phyloP scores from a whole-genome alignment of 53 echinoderm and acorn worm species.

The Astropecten irregularis region DNA sequence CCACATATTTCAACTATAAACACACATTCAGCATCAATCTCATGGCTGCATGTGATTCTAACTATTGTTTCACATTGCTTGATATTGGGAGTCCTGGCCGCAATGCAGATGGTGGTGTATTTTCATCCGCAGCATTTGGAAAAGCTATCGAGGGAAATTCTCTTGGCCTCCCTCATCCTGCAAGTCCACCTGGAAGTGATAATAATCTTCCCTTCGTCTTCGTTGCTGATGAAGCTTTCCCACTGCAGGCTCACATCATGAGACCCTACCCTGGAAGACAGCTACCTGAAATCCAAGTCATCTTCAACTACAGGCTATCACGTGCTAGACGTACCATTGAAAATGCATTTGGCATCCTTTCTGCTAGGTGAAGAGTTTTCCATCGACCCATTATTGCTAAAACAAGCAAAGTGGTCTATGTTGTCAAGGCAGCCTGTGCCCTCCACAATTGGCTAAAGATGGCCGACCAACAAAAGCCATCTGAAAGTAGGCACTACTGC shows the following conservation, averaged over 20 bases:
- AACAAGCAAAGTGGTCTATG: background rate
- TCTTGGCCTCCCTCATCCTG: background rate
- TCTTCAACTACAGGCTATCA: slow-evolving; percentile 39
- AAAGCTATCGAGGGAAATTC: background rate
- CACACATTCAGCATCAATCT: slow-evolving; percentile 2
- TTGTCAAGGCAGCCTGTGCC: slow-evolving; percentile 9
- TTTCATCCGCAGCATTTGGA: slow-evolving; percentile 8
- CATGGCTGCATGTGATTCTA: slow-evolving; percentile 39
- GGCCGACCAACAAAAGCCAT: background rate
- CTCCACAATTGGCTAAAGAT: slow-evolving; percentile 40
- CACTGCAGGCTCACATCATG: slow-evolving; percentile 29
- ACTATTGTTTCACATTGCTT: slow-evolving; percentile 33
- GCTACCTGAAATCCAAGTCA: background rate
- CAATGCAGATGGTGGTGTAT: slow-evolving; percentile 34
- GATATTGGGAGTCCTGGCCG: slow-evolving; percentile 40
- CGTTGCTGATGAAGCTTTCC: slow-evolving; percentile 46
- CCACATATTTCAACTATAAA: slow-evolving; percentile 48
- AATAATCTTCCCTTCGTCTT: background rate
- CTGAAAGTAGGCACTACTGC: background rate
- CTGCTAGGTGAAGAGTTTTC: slow-evolving; percentile 20
- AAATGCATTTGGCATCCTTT: slow-evolving; percentile 34
- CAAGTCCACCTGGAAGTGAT: background rate
- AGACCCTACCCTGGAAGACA: slow-evolving; percentile 13
- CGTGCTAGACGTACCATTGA: slow-evolving; percentile 28
- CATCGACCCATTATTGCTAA: background rate